phyloP scores from a whole-genome alignment of 2,113 vertebrate species.

The Aegotheles bennettii region DNA sequence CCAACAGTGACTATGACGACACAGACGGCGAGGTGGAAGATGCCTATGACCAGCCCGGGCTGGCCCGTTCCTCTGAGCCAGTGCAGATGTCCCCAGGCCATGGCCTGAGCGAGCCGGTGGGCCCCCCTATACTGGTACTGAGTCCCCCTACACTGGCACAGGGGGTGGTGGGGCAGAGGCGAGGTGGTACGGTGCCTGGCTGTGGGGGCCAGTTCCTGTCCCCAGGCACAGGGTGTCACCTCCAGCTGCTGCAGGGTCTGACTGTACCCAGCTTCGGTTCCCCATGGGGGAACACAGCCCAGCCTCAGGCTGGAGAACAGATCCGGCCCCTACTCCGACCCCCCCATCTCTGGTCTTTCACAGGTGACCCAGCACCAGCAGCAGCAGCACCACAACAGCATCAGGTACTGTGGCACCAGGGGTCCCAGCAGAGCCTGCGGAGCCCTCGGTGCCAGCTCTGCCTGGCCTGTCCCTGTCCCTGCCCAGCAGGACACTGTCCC shows the following conservation, averaged over 20 bases:
- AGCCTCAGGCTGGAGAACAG: not conserved
- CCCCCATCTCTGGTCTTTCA: not conserved
- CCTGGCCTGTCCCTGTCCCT: too few relatives aligned
- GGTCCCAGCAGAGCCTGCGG: fast-evolving
- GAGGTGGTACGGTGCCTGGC: not conserved
- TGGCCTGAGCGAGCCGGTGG: not conserved
- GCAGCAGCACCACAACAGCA: not conserved
- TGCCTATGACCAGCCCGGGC: constrained; percentile 23
- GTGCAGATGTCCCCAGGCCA: not conserved
- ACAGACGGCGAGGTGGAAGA: constrained; percentile 87
- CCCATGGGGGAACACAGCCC: fast-evolving
- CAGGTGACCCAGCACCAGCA: not conserved
- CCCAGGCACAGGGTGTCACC: not conserved
- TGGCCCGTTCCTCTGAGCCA: constrained; percentile 71
- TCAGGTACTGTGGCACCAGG: constrained; percentile 4
- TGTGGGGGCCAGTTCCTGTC: fast-evolving
- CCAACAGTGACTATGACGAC: constrained; percentile 90
- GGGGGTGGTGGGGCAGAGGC: not conserved
- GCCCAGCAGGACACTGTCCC: not conserved
- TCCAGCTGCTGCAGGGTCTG: not conserved
- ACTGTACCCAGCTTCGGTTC: not conserved
- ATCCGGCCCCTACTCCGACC: not conserved
- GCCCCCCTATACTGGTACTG: not conserved
- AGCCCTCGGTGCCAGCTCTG: not conserved
- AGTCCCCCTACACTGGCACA: not conserved